Percentiles rank a stretch among this genome's conserved stretches.
Evolutionary conservation across 2,888 invertebrate genomes (phyloP).

Genomic region (Apotomis capreana): DNA sequence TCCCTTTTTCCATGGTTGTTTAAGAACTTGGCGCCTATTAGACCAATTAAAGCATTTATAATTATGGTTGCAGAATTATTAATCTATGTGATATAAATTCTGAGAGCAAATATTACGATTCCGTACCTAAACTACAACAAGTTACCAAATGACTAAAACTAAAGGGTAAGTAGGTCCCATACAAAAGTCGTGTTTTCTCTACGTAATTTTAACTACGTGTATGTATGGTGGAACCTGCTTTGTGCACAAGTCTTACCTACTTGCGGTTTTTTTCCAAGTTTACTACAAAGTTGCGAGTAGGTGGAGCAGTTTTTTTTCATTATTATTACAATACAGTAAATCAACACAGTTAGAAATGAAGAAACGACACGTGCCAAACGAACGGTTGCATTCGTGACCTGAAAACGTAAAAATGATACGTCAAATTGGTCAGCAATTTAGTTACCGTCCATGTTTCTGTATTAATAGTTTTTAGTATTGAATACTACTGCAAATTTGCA

Average conservation of each 20-base stretch:
- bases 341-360: neutral
- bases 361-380: conserved; percentile 53
- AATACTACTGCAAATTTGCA: conserved; percentile 68
- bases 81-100: no score
- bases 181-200: no score
- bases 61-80: neutral
- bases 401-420: conserved; percentile 60
- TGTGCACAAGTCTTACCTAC: no score
- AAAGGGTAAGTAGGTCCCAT: no score
- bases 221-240: no score
- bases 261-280: no score
- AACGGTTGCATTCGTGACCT: conserved; percentile 59
- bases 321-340: neutral
- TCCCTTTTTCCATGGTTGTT: conserved; percentile 19
- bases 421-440: conserved; percentile 58
- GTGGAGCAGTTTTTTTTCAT: neutral
- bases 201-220: no score
- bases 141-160: no score
- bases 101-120: no score
- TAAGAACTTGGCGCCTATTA: neutral
- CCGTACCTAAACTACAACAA: no score
- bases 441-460: conserved; percentile 46
- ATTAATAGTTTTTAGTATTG: conserved; percentile 54
- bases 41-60: neutral
- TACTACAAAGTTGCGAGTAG: no score